Evolutionary conservation across 2,113 vertebrate species (phyloP).

Genomic region (Sylvia atricapilla): DNA sequence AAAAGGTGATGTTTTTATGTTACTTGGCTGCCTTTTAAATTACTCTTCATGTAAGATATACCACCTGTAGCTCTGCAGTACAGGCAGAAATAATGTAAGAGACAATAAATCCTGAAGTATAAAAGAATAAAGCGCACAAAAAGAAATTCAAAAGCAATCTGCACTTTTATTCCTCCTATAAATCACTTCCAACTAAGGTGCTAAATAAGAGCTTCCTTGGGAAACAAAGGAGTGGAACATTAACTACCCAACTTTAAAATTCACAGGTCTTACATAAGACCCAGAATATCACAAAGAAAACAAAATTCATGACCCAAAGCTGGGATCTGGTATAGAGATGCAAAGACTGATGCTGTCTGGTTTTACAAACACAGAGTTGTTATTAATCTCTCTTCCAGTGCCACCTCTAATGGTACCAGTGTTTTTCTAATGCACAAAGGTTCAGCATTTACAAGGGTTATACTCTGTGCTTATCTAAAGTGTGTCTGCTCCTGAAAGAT

Average conservation of each 20-base stretch:
- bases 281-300: constrained; percentile 48
- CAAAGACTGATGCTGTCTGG: constrained; percentile 22
- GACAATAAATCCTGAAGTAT: not conserved
- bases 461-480: not conserved
- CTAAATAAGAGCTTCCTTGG: constrained; percentile 33
- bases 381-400: not conserved
- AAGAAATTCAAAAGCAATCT: not conserved
- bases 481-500: not conserved
- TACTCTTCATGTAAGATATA: not conserved
- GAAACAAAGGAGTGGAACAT: not conserved
- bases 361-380: constrained; percentile 36
- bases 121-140: not conserved
- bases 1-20: not conserved
- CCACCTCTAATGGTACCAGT: not conserved
- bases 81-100: not conserved
- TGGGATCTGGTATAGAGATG: constrained; percentile 15
- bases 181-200: not conserved
- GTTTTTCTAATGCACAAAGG: not conserved
- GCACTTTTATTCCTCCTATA: not conserved
- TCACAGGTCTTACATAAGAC: constrained; percentile 49
- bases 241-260: constrained; percentile 60
- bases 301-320: constrained; percentile 32
- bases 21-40: not conserved
- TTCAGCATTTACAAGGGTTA: not conserved
- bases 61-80: not conserved